Conservation (phyloP, 1,140 invertebrate species). For the Tribolium castaneum region DNA sequence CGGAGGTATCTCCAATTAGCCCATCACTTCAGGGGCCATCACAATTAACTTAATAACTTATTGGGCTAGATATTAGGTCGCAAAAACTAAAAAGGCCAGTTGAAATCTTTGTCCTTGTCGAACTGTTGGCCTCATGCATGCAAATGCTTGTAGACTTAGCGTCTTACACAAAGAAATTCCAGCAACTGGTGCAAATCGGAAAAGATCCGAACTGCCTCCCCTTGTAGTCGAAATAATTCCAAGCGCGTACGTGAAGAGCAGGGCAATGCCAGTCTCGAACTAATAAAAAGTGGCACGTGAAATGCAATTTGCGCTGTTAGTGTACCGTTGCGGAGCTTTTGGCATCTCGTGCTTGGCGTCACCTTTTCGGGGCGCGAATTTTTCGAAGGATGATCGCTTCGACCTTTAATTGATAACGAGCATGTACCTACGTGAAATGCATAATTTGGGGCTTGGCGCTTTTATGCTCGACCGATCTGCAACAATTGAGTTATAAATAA, state of each 20-base stretch:
- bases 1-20: neutral
- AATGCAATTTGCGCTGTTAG: slow-evolving; percentile 33
- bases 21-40: neutral
- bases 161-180: neutral
- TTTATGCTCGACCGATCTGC: slow-evolving; percentile 26
- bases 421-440: neutral
- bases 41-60: neutral
- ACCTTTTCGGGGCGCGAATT: neutral
- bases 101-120: neutral
- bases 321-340: slow-evolving; percentile 23
- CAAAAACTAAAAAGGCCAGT: neutral
- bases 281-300: slow-evolving; percentile 34
- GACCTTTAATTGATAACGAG: slow-evolving; percentile 11
- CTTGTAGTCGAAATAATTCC: slow-evolving; percentile 1
- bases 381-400: neutral
- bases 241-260: slow-evolving; percentile 25
- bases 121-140: neutral
- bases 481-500: slow-evolving; percentile 49
- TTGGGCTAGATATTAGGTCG: neutral
- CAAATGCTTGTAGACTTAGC: neutral
- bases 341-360: slow-evolving; percentile 17
- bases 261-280: slow-evolving; percentile 20
- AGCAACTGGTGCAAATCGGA: neutral
- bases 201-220: neutral
- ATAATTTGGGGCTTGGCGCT: slow-evolving; percentile 22